These are phyloP conservation scores for Takifugu ocellatus DNA, from an alignment of 2,797 vertebrate genomes.

Conservation along the genomic window DNA sequence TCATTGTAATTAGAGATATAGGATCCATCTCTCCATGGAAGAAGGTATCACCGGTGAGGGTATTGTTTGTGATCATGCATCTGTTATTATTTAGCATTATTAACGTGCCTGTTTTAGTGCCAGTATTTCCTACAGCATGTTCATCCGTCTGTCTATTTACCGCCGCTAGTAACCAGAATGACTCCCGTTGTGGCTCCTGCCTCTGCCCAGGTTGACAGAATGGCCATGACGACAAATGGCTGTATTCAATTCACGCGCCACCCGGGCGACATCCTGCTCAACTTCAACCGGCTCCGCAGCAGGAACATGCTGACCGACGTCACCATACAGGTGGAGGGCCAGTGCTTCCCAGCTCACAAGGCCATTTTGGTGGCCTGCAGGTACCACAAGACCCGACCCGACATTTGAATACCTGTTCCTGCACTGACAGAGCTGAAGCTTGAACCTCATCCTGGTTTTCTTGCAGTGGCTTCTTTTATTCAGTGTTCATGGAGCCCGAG, in stretches of 20 bases:
- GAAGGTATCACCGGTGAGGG: too few relatives aligned
- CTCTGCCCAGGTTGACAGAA: slow-evolving; percentile 54
- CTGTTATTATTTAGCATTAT: not conserved
- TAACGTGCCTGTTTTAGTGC: too few relatives aligned
- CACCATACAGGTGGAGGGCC: slow-evolving; percentile 87
- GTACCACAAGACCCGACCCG: slow-evolving; percentile 53
- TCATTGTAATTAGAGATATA: too few relatives aligned
- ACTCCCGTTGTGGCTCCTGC: not conserved
- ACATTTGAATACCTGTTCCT: not conserved
- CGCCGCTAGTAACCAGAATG: not conserved
- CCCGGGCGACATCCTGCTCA: slow-evolving; percentile 91
- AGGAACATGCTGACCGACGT: slow-evolving; percentile 91
- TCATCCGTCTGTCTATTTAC: too few relatives aligned
- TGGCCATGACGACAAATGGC: slow-evolving; percentile 87
- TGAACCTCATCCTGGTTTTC: slow-evolving; percentile 13
- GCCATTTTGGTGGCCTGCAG: slow-evolving; percentile 96
- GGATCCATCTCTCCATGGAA: too few relatives aligned
- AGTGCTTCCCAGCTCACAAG: slow-evolving; percentile 91
- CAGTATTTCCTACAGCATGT: too few relatives aligned
- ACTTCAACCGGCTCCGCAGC: slow-evolving; percentile 92
- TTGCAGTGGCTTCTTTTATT: slow-evolving; percentile 92
- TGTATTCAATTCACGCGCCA: slow-evolving; percentile 97
- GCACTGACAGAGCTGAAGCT: not conserved
- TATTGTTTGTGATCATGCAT: not conserved
- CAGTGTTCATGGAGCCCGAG: slow-evolving; percentile 90